A percentile compares a stretch with the other conserved stretches of the same genome.
Conservation (phyloP, 2,113 vertebrate species). For the Nibea coibor region DNA sequence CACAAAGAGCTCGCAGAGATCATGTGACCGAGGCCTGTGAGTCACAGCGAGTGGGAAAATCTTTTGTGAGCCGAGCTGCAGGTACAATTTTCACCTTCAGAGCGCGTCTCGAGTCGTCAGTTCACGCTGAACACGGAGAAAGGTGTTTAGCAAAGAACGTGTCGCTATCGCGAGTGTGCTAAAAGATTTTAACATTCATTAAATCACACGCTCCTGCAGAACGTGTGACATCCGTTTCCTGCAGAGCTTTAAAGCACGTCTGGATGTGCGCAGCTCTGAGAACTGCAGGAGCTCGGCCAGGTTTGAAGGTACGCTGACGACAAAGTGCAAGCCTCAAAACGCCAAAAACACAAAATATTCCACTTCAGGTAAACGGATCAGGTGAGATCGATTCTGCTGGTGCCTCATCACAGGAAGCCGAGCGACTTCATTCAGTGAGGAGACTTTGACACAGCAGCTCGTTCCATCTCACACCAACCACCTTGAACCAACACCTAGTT, state of each 20-base stretch:
- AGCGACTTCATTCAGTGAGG: too few relatives aligned
- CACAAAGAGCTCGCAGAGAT: neutral
- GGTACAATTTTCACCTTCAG: neutral
- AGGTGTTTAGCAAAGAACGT: neutral
- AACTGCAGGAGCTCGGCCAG: neutral
- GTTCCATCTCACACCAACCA: too few relatives aligned
- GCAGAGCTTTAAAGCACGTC: neutral
- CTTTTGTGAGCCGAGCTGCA: neutral
- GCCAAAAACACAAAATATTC: too few relatives aligned
- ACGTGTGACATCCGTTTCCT: neutral
- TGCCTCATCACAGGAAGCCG: too few relatives aligned
- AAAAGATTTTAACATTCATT: too few relatives aligned
- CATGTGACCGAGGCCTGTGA: neutral
- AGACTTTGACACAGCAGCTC: too few relatives aligned
- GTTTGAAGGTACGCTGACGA: neutral
- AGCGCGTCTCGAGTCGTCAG: neutral
- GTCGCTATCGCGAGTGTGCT: neutral
- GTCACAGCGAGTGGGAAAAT: neutral
- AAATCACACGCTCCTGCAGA: neutral
- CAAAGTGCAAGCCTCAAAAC: too few relatives aligned
- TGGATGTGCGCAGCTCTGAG: neutral
- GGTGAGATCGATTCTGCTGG: too few relatives aligned
- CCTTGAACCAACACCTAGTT: too few relatives aligned
- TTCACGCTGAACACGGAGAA: neutral
- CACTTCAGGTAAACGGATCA: too few relatives aligned